Conservation (phyloP, 2,113 vertebrate genomes). For the Pampusana beccarii region DNA sequence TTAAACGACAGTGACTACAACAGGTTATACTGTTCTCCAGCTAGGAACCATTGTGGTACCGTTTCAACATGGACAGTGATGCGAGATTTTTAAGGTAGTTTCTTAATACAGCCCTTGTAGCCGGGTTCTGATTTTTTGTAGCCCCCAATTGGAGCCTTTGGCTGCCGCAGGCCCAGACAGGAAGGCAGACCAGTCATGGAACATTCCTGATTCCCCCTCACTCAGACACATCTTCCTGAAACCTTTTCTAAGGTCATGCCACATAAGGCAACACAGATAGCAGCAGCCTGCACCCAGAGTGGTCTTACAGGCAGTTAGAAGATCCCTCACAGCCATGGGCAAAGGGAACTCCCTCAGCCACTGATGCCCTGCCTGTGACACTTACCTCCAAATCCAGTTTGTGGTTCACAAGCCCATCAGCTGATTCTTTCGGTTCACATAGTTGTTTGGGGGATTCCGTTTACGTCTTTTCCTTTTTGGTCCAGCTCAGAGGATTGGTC, state of each 20-base stretch:
- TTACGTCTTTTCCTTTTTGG: neutral
- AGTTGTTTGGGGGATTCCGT: neutral
- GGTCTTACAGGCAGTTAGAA: neutral
- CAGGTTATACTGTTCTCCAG: neutral
- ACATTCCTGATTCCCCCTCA: fast-evolving
- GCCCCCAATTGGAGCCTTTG: neutral
- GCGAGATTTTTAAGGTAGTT: neutral
- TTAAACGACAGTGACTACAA: neutral
- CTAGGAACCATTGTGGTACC: neutral
- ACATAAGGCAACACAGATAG: neutral
- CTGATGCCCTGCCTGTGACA: neutral
- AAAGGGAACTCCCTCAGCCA: neutral
- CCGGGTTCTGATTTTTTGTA: neutral
- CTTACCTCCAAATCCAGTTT: neutral
- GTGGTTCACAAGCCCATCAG: neutral
- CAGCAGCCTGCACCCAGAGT: neutral
- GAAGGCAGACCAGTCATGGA: neutral
- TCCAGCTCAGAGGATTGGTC: neutral
- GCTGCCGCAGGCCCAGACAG: neutral
- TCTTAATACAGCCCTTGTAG: no score
- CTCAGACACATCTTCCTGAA: neutral
- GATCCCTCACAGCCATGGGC: no score
- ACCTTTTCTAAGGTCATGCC: neutral
- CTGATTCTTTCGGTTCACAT: neutral
- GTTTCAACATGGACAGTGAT: neutral